Conservation (phyloP, 1,140 invertebrate genomes). For the Oedothorax gibbosus region DNA sequence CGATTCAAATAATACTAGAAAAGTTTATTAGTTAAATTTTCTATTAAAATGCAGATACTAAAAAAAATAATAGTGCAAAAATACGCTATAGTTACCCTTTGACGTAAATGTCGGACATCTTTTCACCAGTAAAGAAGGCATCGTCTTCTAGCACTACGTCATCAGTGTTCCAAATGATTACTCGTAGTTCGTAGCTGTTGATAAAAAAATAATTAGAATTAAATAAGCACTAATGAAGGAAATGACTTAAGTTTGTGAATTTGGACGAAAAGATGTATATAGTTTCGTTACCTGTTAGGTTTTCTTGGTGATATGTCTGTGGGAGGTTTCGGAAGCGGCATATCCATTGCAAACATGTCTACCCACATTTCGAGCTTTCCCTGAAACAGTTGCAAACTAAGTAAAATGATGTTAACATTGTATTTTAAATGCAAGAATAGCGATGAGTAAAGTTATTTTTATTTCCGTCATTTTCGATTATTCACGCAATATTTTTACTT, state of each 20-base stretch:
- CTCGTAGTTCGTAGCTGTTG: constrained; percentile 81
- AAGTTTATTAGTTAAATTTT: neutral
- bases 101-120: constrained; percentile 95
- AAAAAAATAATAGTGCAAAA: neutral
- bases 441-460: too few species aligned
- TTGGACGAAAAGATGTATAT: neutral
- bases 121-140: constrained; percentile 91
- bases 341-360: constrained; percentile 93
- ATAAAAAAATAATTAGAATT: neutral
- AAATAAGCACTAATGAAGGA: too few species aligned
- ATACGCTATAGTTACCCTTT: constrained; percentile 78
- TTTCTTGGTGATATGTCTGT: constrained; percentile 88
- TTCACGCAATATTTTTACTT: too few species aligned
- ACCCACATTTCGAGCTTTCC: constrained; percentile 95
- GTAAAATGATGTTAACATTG: too few species aligned
- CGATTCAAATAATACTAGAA: too few species aligned
- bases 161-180: constrained; percentile 93
- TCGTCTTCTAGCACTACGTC: constrained; percentile 92
- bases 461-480: too few species aligned
- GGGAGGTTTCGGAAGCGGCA: constrained; percentile 81
- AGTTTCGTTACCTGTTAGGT: constrained; percentile 75
- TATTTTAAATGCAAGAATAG: too few species aligned
- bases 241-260: neutral
- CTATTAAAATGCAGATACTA: neutral
- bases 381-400: constrained; percentile 68